These are phyloP conservation scores for Ganaspis brasiliensis DNA, from an alignment of 2,888 invertebrate genomes.

Conservation along the genomic window DNA sequence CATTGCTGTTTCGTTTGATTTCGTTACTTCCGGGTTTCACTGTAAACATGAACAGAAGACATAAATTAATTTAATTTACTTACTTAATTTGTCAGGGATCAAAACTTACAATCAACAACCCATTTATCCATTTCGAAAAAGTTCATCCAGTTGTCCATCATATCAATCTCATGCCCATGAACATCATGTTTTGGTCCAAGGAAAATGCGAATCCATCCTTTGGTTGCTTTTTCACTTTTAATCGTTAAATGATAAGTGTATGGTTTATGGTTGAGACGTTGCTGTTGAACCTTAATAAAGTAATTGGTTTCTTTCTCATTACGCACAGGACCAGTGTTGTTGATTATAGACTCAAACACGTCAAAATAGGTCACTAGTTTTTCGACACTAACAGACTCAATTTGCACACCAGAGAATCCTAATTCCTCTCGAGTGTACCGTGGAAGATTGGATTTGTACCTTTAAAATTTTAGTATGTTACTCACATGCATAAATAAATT, in stretches of 20 bases:
- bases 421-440: constrained; percentile 84
- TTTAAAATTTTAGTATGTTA: constrained; percentile 49
- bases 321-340: constrained; percentile 83
- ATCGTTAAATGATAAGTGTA: constrained; percentile 79
- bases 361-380: constrained; percentile 88
- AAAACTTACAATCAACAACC: constrained; percentile 64
- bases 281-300: constrained; percentile 84
- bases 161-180: constrained; percentile 81
- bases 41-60: constrained; percentile 54
- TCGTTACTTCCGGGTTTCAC: constrained; percentile 77
- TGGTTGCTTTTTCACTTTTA: constrained; percentile 80
- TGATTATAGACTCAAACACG: constrained; percentile 83
- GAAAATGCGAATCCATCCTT: constrained; percentile 85
- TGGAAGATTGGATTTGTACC: constrained; percentile 83
- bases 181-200: constrained; percentile 87
- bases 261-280: constrained; percentile 87
- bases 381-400: constrained; percentile 85
- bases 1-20: constrained; percentile 74
- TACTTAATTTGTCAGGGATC: background rate
- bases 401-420: constrained; percentile 83
- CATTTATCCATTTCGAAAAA: constrained; percentile 83
- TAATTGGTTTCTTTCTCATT: constrained; percentile 75
- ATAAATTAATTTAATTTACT: constrained; percentile 2
- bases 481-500: background rate
- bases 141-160: constrained; percentile 84